Percentiles rank a stretch among this genome's conserved stretches.
phyloP scores from a whole-genome alignment of 2,888 invertebrate genomes.

The Papilio protenor region DNA sequence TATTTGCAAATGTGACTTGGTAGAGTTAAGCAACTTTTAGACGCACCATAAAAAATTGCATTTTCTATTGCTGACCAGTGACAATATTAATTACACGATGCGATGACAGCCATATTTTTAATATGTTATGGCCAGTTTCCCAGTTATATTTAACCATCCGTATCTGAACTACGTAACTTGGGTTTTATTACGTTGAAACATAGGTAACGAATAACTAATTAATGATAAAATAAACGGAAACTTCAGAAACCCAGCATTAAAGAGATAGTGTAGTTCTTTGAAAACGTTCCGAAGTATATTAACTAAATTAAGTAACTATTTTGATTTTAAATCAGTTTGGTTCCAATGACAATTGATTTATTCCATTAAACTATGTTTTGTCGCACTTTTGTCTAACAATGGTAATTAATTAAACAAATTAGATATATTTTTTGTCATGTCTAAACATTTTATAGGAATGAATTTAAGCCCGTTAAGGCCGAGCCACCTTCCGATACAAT shows the following conservation, averaged over 20 bases:
- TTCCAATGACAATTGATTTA: background rate
- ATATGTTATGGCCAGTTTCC: background rate
- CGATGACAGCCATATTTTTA: background rate
- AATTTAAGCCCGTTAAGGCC: constrained; percentile 70
- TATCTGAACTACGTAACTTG: too few relatives aligned
- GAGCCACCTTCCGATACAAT: constrained; percentile 83
- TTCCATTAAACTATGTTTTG: background rate
- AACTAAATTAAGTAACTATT: too few relatives aligned
- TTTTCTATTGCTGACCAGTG: background rate
- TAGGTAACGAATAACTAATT: too few relatives aligned
- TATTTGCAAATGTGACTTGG: constrained; percentile 81
- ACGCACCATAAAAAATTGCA: constrained; percentile 20
- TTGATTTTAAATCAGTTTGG: background rate
- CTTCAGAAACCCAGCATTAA: background rate
- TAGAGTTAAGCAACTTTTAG: constrained; percentile 54
- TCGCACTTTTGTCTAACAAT: background rate
- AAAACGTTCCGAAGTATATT: too few relatives aligned
- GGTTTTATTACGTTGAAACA: too few relatives aligned
- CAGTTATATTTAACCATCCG: too few relatives aligned
- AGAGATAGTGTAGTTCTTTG: background rate
- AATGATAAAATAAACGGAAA: too few relatives aligned
- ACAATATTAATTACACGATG: background rate
- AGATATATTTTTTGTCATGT: too few relatives aligned
- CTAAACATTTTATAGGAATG: constrained; percentile 48
- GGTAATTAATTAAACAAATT: too few relatives aligned